Base-by-base conservation (phyloP, 2,888 invertebrate genomes). In the Drosophila neoperkinsi region DNA sequence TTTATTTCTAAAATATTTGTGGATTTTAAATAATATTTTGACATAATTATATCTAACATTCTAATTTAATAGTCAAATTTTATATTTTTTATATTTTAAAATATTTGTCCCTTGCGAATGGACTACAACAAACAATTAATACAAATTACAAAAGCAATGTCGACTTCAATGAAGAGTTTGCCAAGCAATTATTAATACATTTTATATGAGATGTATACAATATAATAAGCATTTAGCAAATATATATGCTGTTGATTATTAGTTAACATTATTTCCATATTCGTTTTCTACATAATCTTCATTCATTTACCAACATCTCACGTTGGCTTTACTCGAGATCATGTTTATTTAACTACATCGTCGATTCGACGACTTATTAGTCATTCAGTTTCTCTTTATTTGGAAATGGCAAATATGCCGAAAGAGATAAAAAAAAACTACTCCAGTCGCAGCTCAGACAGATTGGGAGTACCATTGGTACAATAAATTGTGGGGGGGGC, bases 391-490 rank as follows among this genome's bases (percentile, higher is more conserved):
- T 31, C 5, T 10, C 3, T 31, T 16, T 10, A 7, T 18, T 18
- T 10, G 28, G 28, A 16, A n/a, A 49, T 36, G 21, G 30, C 36
- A 11, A 28, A 25, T 16, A 16, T 38, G n/a, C 25, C 18, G 10
- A 51, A 28, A 36, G 10, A 38, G 30, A 30, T 13, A 30, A 9
- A 1, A 25, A 13, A 18, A 41, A 57, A 51, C 33, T 49, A 11
- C 2, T 18, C 16, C n/a, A 13, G 28, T 13, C 25, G 16, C 46
- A 38, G 31, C n/a, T 5, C 34, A 60, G 38, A 52, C 61, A 38
- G 58, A 56, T 65, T 63, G 61, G 57, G 51, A 64, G 61, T 58
- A 30, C 28, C 46, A 52, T 21, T 41, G 28, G 11, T 18, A 38
- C 28, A 46, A 53, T 52, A 52, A 61, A 49, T 36, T 31, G 28